These are phyloP conservation scores for Cliona cf. orientalis DNA, from an alignment of 37 sponge, comb jelly and placozoan species.

Conservation along the genomic window DNA sequence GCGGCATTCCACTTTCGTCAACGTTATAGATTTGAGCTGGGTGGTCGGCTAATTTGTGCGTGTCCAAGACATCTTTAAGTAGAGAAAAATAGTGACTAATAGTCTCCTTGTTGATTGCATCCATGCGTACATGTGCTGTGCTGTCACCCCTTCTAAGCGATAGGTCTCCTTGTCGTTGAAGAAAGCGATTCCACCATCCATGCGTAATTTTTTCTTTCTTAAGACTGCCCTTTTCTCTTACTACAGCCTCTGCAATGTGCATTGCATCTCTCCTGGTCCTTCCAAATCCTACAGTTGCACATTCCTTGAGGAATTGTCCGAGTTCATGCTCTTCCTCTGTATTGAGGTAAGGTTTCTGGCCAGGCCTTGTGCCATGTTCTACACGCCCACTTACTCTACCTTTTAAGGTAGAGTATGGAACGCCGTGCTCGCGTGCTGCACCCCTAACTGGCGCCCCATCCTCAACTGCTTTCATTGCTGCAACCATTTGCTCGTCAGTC, in stretches of 20 bases:
- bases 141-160: conserved; percentile 40
- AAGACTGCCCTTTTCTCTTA: conserved; percentile 22
- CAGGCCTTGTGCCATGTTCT: conserved; percentile 36
- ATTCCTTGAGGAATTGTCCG: conserved; percentile 28
- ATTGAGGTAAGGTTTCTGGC: conserved; percentile 32
- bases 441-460: background rate
- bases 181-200: conserved; percentile 46
- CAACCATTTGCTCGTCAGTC: conserved; percentile 24
- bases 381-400: conserved; percentile 27
- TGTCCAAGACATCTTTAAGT: conserved; percentile 23
- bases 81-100: conserved; percentile 49
- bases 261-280: conserved; percentile 50
- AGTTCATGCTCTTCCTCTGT: conserved; percentile 17
- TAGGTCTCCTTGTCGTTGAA: conserved; percentile 23
- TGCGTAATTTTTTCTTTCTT: conserved; percentile 6
- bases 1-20: conserved; percentile 65
- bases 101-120: conserved; percentile 44
- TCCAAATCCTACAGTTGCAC: conserved; percentile 45
- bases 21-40: conserved; percentile 54
- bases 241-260: conserved; percentile 22
- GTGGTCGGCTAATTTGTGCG: background rate
- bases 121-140: conserved; percentile 44
- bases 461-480: conserved; percentile 46
- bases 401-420: conserved; percentile 18
- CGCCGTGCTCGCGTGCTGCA: conserved; percentile 26